These are phyloP conservation scores for Melanocharis versteri DNA, from an alignment of 2,113 vertebrate species.

Conservation along the genomic window DNA sequence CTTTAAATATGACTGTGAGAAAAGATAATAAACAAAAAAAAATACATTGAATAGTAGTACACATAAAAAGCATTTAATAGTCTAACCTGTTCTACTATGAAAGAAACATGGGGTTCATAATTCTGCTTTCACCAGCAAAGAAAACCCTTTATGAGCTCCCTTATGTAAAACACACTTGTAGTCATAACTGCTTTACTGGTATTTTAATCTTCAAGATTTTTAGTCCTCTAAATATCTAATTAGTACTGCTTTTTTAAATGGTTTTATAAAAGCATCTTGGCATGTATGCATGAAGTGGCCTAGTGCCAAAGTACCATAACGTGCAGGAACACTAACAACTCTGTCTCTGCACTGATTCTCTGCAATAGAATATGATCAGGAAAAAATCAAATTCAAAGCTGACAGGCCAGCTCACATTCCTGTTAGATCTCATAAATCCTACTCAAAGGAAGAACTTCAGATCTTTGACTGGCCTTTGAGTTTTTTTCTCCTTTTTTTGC, in stretches of 20 bases:
- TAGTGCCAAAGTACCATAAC: conserved; percentile 37
- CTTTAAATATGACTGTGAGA: not conserved
- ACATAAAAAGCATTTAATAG: not conserved
- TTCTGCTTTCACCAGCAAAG: not conserved
- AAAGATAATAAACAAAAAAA: not conserved
- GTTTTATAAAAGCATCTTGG: conserved; percentile 68
- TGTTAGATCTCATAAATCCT: not conserved
- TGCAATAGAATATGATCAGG: not conserved
- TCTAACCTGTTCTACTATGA: not conserved
- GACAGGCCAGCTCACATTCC: not conserved
- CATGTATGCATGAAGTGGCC: conserved; percentile 31
- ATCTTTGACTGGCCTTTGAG: not conserved
- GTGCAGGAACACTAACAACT: conserved; percentile 31
- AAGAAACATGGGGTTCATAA: not conserved
- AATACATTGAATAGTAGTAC: not conserved
- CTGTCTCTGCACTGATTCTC: conserved; percentile 3
- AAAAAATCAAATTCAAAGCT: not conserved
- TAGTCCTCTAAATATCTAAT: conserved; percentile 46
- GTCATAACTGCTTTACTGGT: conserved; percentile 7
- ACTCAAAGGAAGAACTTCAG: not conserved
- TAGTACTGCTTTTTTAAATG: conserved; percentile 59
- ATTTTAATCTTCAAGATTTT: conserved; percentile 50
- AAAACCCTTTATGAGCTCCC: not conserved
- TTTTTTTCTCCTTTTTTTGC: not conserved
- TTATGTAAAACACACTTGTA: not conserved